phyloP scores from a whole-genome alignment of 2,113 vertebrate genomes.

The chimpanzee (Pan troglodytes) region NHGRI_mPanTro3-v2.1_pri NC_072409.2:21736001-21736500 shows the following conservation, averaged over 20 bases:
- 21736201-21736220: neutral
- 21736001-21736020: neutral
- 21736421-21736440: neutral
- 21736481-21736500: neutral
- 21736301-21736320: neutral
- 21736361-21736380: neutral
- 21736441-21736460: neutral
- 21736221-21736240: neutral
- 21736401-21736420: no score
- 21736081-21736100: neutral
- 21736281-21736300: neutral
- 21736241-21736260: neutral
- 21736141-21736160: neutral
- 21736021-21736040: neutral
- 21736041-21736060: neutral
- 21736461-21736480: neutral
- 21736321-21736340: neutral
- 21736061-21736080: neutral
- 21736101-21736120: neutral
- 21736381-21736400: neutral
- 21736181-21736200: neutral
- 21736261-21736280: neutral
- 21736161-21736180: neutral
- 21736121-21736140: no score
- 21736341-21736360: neutral